Percentiles rank a stretch among this genome's conserved stretches.
phyloP scores from a whole-genome alignment of 1,140 invertebrate species.

The Calliopsis andreniformis region DNA sequence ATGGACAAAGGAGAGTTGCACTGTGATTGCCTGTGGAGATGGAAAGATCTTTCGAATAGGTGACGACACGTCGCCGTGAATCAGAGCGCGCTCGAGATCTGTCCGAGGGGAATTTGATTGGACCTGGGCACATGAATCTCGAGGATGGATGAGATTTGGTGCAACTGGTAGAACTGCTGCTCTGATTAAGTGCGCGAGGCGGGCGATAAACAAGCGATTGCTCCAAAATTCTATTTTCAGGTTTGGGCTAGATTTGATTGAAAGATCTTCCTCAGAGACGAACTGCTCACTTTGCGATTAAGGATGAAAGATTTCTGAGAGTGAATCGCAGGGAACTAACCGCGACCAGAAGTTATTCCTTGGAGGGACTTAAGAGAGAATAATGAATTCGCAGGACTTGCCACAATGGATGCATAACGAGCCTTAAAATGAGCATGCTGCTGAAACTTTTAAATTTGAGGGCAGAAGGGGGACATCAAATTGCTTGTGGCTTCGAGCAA shows the following conservation, averaged over 20 bases:
- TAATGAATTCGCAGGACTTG: conserved; percentile 57
- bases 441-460: conserved; percentile 31
- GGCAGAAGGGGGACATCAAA: neutral
- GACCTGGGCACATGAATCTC: neutral
- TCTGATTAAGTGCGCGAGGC: no score
- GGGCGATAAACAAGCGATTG: no score
- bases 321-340: neutral
- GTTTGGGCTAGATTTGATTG: no score
- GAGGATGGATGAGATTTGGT: conserved; percentile 9
- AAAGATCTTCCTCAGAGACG: no score
- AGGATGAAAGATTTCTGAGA: conserved; percentile 39
- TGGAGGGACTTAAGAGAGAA: conserved; percentile 53
- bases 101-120: neutral
- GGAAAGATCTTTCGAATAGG: conserved; percentile 55
- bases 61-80: conserved; percentile 46
- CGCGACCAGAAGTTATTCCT: conserved; percentile 59
- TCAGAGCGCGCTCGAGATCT: conserved; percentile 39
- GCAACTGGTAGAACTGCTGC: no score
- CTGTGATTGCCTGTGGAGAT: conserved; percentile 26
- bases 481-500: neutral
- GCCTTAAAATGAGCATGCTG: conserved; percentile 44
- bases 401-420: conserved; percentile 64
- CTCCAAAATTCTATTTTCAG: no score
- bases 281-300: no score
- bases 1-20: conserved; percentile 38